Conservation (phyloP, 2,113 vertebrate species). For the Gymnarchus niloticus region DNA sequence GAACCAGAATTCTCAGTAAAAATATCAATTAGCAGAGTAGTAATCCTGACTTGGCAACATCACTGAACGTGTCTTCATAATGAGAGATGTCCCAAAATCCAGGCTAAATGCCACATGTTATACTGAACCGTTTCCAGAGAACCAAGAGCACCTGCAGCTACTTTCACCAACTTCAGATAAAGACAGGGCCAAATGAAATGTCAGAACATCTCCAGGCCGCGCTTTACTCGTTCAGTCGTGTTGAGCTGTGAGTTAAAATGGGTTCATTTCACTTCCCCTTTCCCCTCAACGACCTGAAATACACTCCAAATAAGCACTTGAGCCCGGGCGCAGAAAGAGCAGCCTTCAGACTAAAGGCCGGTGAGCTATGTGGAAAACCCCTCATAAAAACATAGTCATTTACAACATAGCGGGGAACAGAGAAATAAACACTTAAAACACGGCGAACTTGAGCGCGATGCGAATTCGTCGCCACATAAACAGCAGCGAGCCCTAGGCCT, state of each 20-base stretch:
- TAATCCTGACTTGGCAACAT: background rate
- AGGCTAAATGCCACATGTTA: background rate
- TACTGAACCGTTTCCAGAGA: background rate
- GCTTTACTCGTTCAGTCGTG: background rate
- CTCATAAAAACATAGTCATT: background rate
- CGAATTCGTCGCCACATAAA: background rate
- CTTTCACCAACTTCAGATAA: background rate
- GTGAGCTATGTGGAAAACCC: background rate
- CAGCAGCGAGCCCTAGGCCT: conserved; percentile 19
- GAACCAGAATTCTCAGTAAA: background rate
- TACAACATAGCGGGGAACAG: background rate
- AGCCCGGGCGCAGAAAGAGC: background rate
- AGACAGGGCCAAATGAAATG: background rate
- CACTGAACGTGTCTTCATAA: background rate
- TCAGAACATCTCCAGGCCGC: background rate
- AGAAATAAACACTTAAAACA: background rate
- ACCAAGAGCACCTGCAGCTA: background rate
- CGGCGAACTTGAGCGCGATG: background rate
- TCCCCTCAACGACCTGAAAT: background rate
- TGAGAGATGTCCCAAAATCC: background rate
- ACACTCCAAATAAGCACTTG: background rate
- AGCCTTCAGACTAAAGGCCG: background rate
- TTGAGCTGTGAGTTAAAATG: background rate
- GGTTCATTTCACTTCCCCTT: background rate
- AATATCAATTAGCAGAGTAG: background rate